Evolutionary conservation across 1,140 invertebrate genomes (phyloP), one percentile per base, ranked within the genome.

Genomic region (Apis florea): DNA sequence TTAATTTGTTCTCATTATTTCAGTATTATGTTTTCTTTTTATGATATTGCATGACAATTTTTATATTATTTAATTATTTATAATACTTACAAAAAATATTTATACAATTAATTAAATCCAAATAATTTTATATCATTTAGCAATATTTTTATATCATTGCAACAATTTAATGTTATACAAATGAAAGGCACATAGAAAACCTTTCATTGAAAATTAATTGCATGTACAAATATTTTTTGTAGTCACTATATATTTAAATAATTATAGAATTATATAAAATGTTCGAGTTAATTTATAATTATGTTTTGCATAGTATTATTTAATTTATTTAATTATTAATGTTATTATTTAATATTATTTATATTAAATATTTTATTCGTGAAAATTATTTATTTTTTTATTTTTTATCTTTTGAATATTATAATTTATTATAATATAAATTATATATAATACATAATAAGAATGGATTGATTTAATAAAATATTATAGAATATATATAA

Each of bases 1-100:
- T 90, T 87, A 80, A 58, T 89, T 90, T 88, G 73, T 87, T 90
- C 79, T 86, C 70, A 87, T 77, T 85, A 82, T 63, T 74, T 24
- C 82, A 83, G 79, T 83, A 85, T 88, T 83, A 68, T 83, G 68
- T 66, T 86, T 89, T 89, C 85, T 84, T 85, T 85, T 73, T 75
- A 74, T 75, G 77, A 79, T 81, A 68, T 75, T 58, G 68, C 79
- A 82, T 74, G 58, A 72, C 53, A 72, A 72, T 68, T 77, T 82
- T 79, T 66, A 77, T 6, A n/a, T 78, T 68, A 59, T 59, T 83
- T 63, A 47, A n/a, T 74, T 74, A n/a, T 49, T 84, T 31, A 40
- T 40, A 40, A 40, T 40, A 40, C 31, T 40, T 5, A 40, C 31
- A 40, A 40, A 40, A 40, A 40, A 40, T 40, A 40, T 40, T 40